Conservation (phyloP, 2,888 invertebrate species). For the Drosophila silvestris region DNA sequence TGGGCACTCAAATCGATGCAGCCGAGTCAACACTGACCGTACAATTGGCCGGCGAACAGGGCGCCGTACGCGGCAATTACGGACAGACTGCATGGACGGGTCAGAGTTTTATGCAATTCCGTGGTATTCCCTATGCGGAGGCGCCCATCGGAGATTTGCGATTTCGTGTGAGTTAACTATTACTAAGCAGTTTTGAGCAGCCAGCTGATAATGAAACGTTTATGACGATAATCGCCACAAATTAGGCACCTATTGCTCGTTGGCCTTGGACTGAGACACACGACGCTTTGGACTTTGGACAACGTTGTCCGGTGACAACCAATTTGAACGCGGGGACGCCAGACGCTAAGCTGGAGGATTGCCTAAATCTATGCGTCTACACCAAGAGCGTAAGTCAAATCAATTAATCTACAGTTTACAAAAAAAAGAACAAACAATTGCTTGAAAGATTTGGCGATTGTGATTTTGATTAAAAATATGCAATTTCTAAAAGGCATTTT, state of each 20-base stretch:
- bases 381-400: slow-evolving; percentile 82
- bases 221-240: slow-evolving; percentile 9
- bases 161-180: slow-evolving; percentile 75
- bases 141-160: slow-evolving; percentile 77
- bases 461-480: neutral
- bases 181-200: neutral
- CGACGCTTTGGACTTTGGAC: slow-evolving; percentile 78
- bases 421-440: neutral
- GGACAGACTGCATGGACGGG: slow-evolving; percentile 79
- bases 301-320: slow-evolving; percentile 82
- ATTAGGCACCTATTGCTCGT: slow-evolving; percentile 78
- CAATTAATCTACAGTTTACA: neutral
- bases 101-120: slow-evolving; percentile 81
- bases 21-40: slow-evolving; percentile 44
- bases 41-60: slow-evolving; percentile 70
- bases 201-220: slow-evolving; percentile 33
- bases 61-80: slow-evolving; percentile 75
- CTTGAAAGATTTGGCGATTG: neutral
- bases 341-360: slow-evolving; percentile 82
- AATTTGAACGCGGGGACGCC: slow-evolving; percentile 55
- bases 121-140: slow-evolving; percentile 84
- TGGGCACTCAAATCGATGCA: slow-evolving; percentile 21
- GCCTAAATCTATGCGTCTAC: slow-evolving; percentile 83
- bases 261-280: slow-evolving; percentile 77
- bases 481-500: neutral